phyloP scores from a whole-genome alignment of 92 coral and sea anemone genomes.

The Zoanthus gigantus region DNA sequence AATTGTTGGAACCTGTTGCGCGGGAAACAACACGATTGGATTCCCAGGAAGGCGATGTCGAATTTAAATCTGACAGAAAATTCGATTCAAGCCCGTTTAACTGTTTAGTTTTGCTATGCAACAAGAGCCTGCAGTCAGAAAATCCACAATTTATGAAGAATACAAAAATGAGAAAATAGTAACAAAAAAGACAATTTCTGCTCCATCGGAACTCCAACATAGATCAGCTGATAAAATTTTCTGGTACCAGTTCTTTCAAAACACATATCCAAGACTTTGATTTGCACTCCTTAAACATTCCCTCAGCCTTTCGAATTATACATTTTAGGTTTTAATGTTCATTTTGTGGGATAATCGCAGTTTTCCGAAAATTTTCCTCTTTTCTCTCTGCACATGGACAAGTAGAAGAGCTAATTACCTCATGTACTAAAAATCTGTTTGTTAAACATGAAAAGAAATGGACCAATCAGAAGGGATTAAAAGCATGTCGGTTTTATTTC shows the following conservation, averaged over 20 bases:
- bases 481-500: neutral
- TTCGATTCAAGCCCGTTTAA: neutral
- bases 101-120: neutral
- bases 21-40: slow-evolving; percentile 3
- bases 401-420: slow-evolving; percentile 4
- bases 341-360: neutral
- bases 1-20: slow-evolving; percentile 13
- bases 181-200: neutral
- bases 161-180: slow-evolving; percentile 21
- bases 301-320: neutral
- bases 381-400: neutral
- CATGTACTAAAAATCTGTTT: slow-evolving; percentile 30
- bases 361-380: neutral
- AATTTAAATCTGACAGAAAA: neutral
- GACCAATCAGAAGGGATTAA: slow-evolving; percentile 8
- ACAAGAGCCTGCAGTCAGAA: slow-evolving; percentile 2
- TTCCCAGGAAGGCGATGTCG: slow-evolving; percentile 1
- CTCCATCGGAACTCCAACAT: slow-evolving; percentile 45
- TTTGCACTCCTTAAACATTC: neutral
- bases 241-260: slow-evolving; percentile 53
- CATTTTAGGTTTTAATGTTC: neutral
- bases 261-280: slow-evolving; percentile 26
- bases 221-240: slow-evolving; percentile 42
- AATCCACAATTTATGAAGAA: slow-evolving; percentile 16
- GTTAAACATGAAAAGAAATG: neutral